phyloP scores from a whole-genome alignment of 2,113 vertebrate genomes.

The Antidorcas marsupialis region DNA sequence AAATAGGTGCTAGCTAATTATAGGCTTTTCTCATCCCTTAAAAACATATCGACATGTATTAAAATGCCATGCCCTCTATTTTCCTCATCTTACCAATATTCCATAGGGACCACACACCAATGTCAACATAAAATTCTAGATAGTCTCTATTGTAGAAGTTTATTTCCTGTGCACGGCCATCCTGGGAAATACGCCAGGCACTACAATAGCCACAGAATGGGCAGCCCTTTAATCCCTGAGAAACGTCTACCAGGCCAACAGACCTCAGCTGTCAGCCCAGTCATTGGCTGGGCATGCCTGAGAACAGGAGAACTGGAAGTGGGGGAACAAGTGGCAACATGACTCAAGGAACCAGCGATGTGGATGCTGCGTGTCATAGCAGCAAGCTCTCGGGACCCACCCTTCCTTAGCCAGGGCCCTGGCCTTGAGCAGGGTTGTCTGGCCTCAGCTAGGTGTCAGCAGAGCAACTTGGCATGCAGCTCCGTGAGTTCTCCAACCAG shows the following conservation, averaged over 20 bases:
- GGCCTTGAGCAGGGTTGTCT: background rate
- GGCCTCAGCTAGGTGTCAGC: background rate
- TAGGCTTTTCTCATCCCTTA: background rate
- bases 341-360: background rate
- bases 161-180: background rate
- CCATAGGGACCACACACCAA: background rate
- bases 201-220: background rate
- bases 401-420: background rate
- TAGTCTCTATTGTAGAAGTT: accelerated
- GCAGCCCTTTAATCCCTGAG: background rate
- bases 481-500: background rate
- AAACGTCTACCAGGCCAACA: background rate
- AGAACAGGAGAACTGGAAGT: background rate
- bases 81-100: background rate
- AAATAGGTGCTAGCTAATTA: background rate
- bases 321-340: background rate
- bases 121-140: background rate
- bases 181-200: background rate
- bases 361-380: background rate
- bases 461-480: background rate
- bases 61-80: background rate
- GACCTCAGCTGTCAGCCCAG: background rate
- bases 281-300: background rate
- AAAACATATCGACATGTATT: background rate
- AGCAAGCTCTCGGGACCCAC: background rate